These are phyloP conservation scores for Nothocercus nigrocapillus DNA, from an alignment of 2,113 vertebrate species.

Conservation along the genomic window DNA sequence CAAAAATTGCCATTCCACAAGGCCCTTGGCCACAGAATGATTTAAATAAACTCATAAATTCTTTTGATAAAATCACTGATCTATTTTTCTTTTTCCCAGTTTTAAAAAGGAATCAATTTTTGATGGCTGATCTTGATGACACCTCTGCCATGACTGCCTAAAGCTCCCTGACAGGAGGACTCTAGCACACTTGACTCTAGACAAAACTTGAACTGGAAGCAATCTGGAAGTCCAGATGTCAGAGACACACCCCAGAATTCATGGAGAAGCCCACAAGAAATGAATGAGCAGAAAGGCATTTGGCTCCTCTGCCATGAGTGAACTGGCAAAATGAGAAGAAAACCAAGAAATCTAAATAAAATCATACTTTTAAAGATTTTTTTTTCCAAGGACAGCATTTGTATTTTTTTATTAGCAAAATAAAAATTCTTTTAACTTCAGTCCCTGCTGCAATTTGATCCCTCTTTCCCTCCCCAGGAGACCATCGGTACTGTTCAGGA, in stretches of 20 bases:
- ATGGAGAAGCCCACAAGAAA: background rate
- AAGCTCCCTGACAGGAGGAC: background rate
- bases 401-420: too few relatives aligned
- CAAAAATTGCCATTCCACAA: background rate
- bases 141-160: background rate
- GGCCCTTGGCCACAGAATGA: fast-evolving
- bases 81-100: background rate
- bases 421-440: background rate
- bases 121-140: background rate
- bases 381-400: too few relatives aligned
- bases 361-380: background rate
- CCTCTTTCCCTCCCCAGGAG: background rate
- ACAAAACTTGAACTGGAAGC: background rate
- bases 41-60: background rate
- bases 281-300: background rate
- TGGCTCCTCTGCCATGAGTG: background rate
- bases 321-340: background rate
- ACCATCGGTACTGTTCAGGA: background rate
- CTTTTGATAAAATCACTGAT: background rate
- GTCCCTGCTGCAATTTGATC: background rate
- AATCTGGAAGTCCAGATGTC: background rate
- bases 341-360: background rate
- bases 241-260: background rate
- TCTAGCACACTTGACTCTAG: background rate
- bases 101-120: background rate